Evolutionary conservation across 2,797 vertebrate species (phyloP).

Genomic region (Trachops cirrhosus): DNA sequence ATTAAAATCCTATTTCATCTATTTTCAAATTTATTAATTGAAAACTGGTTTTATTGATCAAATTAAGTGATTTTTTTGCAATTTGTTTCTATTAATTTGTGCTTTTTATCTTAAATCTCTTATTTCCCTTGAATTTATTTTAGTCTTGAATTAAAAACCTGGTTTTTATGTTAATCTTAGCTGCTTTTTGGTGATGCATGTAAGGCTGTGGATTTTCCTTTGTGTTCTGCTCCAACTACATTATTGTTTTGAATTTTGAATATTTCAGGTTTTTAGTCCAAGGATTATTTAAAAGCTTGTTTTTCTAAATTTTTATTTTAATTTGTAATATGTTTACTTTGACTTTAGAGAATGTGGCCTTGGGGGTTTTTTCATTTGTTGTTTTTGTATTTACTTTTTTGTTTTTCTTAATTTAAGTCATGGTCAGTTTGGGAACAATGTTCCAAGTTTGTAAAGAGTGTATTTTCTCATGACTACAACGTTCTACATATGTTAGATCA

Average conservation of each 20-base stretch:
- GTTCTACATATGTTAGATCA: background rate
- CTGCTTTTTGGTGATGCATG: background rate
- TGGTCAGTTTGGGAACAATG: background rate
- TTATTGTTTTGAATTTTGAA: background rate
- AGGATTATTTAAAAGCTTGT: background rate
- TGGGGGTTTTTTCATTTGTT: background rate
- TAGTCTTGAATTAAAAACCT: background rate
- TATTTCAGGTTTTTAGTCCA: background rate
- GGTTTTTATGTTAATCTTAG: background rate
- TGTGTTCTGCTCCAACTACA: background rate
- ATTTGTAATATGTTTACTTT: background rate
- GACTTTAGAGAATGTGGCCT: background rate
- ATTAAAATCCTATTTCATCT: background rate
- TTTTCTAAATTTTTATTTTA: background rate
- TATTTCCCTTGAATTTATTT: constrained; percentile 26
- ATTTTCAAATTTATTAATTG: background rate
- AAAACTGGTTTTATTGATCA: constrained; percentile 18
- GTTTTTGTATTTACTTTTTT: background rate
- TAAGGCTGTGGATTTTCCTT: background rate
- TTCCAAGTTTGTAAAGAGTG: background rate
- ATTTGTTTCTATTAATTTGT: background rate
- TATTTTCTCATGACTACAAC: background rate
- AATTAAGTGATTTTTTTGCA: background rate
- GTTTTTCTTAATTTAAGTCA: background rate
- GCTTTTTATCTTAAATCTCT: background rate